Base-by-base conservation (phyloP, 2,888 invertebrate genomes). In the Thera obeliscata region DNA sequence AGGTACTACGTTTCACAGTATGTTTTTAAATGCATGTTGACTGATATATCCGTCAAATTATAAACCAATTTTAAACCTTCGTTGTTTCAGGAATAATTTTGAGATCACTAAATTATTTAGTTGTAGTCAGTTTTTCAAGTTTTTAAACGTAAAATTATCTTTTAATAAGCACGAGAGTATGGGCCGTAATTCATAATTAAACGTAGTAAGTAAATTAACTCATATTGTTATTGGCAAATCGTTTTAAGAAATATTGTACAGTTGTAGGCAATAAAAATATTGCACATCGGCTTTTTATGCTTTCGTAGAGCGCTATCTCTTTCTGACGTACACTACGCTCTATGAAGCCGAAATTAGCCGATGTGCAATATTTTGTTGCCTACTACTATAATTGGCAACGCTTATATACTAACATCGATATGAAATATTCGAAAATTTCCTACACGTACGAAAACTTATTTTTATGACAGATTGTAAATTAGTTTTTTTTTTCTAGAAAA, bases 321-420 rank as follows among this genome's bases (percentile, higher is more conserved):
- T 22, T 22, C 22, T 22, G 22, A 22, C 22, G 22, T 22, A 22
- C 22, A 22, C 22, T 22, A 22, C 22, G 22, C 22, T 22, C 22
- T 22, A 22, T 22, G 22, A 22, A 22, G 22, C 22, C 22, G 22
- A 22, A 22, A 22, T 22, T 22, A 22, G 22, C 22, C 22, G 22
- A 22, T 22, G 22, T 22, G 22, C 22, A 22, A 22, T 22, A 22
- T 22, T 22, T 22, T 22, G 22, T 22, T 22, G 22, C 22, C 22
- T 22, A 22, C 22, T 22, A 22, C 22, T 22, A 22, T 22, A 22
- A 22, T 22, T 22, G 46, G 48, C 59, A 58, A 59, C 36, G 22
- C 56, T 67, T 56, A 50, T 22, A 55, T 33, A 54, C 59, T 60
- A 60, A 67, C 56, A 59, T 59, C 59, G 55, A 59, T 64, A 59